These are phyloP conservation scores for Zosterops hypoxanthus DNA, from an alignment of 2,113 vertebrate species.

Conservation along the genomic window DNA sequence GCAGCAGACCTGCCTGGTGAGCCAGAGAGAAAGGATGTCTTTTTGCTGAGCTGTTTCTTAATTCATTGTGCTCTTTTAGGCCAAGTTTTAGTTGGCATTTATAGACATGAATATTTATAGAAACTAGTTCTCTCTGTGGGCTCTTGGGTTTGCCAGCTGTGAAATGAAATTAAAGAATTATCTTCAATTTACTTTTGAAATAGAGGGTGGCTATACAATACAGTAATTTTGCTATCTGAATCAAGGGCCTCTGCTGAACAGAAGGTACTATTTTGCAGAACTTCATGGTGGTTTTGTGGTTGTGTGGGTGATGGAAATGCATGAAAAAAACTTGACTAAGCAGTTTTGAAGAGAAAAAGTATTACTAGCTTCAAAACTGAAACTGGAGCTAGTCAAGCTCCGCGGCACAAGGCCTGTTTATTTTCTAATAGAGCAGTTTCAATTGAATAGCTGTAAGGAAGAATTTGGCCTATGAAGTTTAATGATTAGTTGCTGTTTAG, in stretches of 20 bases:
- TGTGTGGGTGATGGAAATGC: neutral
- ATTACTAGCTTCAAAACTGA: neutral
- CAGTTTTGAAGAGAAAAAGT: neutral
- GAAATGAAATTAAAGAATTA: neutral
- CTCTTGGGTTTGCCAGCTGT: constrained; percentile 25
- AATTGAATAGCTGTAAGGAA: neutral
- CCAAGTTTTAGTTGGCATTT: constrained; percentile 31
- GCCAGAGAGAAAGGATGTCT: neutral
- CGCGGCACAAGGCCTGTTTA: neutral
- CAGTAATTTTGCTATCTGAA: neutral
- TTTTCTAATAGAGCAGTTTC: constrained; percentile 1
- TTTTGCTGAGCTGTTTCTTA: neutral
- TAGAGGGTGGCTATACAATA: neutral
- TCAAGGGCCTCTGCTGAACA: neutral
- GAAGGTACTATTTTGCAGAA: constrained; percentile 26
- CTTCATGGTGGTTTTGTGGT: constrained; percentile 27
- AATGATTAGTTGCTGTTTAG: constrained; percentile 34
- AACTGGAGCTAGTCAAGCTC: constrained; percentile 23
- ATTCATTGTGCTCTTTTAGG: neutral
- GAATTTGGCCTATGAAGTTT: constrained; percentile 2
- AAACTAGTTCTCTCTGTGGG: neutral
- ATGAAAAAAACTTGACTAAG: neutral
- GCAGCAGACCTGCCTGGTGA: neutral
- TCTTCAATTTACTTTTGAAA: constrained; percentile 29
- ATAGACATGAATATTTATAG: constrained; percentile 29